These are phyloP conservation scores for Pseudois nayaur DNA, from an alignment of 2,113 vertebrate species.

Conservation along the genomic window DNA sequence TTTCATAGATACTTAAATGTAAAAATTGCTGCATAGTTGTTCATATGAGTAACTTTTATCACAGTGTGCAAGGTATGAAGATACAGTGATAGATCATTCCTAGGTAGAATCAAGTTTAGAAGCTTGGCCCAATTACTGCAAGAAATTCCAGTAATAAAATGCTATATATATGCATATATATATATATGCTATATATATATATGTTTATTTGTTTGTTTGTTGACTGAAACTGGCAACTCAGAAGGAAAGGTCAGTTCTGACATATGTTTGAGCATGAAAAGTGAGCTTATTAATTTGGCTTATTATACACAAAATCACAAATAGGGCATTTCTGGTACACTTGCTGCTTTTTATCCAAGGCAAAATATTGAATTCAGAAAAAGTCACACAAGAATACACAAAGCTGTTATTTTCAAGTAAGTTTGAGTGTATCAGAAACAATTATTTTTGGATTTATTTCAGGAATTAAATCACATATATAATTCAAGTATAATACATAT, in stretches of 20 bases:
- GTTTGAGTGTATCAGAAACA: background rate
- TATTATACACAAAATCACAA: background rate
- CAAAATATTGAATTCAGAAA: background rate
- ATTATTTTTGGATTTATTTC: background rate
- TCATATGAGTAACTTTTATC: conserved; percentile 25
- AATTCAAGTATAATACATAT: background rate
- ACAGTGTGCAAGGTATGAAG: background rate
- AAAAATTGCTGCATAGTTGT: background rate
- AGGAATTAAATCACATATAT: background rate
- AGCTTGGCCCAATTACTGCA: conserved; percentile 17
- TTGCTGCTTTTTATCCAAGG: background rate
- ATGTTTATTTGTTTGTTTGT: too few relatives aligned
- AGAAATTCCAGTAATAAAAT: background rate
- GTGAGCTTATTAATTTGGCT: background rate
- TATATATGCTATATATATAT: too few relatives aligned
- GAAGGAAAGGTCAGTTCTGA: conserved; percentile 9
- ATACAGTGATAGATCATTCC: conserved; percentile 11
- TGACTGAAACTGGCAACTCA: conserved; percentile 26
- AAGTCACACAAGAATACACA: background rate
- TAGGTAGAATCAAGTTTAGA: conserved; percentile 11
- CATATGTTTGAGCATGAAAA: conserved; percentile 15
- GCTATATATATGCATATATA: background rate
- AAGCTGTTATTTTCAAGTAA: background rate
- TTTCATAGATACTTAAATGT: conserved; percentile 36
- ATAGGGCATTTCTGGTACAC: background rate